phyloP scores from a whole-genome alignment of 2,888 invertebrate genomes.

The Mimumesa dahlbomi region DNA sequence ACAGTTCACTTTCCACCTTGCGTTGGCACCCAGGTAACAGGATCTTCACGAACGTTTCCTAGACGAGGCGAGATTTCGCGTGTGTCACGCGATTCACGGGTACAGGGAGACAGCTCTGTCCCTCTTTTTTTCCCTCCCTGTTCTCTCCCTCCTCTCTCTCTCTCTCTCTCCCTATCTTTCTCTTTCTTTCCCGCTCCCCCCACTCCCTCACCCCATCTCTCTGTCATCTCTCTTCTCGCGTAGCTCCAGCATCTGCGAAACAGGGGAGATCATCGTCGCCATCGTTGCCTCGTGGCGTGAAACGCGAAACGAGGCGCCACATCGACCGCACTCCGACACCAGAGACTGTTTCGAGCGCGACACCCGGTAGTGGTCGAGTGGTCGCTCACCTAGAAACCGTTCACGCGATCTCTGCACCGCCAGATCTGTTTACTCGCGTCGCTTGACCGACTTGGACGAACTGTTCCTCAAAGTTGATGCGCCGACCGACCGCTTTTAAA shows the following conservation, averaged over 20 bases:
- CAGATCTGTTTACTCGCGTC: constrained; percentile 63
- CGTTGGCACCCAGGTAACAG: constrained; percentile 66
- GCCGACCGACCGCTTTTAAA: constrained; percentile 40
- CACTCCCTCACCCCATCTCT: background rate
- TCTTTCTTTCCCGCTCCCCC: background rate
- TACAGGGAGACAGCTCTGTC: constrained; percentile 11
- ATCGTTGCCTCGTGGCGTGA: constrained; percentile 46
- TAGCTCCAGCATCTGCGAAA: constrained; percentile 26
- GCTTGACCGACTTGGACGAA: constrained; percentile 56
- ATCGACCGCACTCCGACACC: constrained; percentile 67
- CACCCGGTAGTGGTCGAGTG: constrained; percentile 73
- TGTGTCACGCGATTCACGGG: constrained; percentile 57
- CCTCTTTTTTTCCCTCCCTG: background rate
- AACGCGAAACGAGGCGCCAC: constrained; percentile 66
- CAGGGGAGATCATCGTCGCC: constrained; percentile 3
- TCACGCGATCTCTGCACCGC: constrained; percentile 68
- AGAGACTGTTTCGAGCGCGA: constrained; percentile 68
- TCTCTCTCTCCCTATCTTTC: background rate
- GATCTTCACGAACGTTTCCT: constrained; percentile 67
- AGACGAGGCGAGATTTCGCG: constrained; percentile 61
- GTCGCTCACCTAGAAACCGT: constrained; percentile 74
- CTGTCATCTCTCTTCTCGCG: constrained; percentile 1
- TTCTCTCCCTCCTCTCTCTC: background rate
- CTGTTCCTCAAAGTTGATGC: constrained; percentile 23
- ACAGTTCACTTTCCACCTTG: constrained; percentile 71